Base-by-base conservation (phyloP, 2,888 invertebrate species). In the Tenthredo mesomela region DNA sequence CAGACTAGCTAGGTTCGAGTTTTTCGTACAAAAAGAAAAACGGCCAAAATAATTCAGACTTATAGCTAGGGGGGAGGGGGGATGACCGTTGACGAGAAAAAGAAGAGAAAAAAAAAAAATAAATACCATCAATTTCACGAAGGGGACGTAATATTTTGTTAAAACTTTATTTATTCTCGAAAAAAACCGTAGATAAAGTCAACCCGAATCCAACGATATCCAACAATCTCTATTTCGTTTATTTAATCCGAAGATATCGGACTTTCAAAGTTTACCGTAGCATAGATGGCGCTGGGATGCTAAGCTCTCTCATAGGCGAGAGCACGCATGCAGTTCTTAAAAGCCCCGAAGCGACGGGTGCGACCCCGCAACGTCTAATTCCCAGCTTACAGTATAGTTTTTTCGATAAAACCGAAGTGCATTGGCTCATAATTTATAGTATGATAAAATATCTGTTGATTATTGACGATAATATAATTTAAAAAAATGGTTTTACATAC, bases 201-300 rank as follows among this genome's bases (percentile, higher is more conserved):
- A 73, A 43, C 5, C 40, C 71, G 71, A 73, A 43, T 73, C 71
- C 21, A 73, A 73, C n/a, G 71, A 43, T 73, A 73, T 5, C 43
- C 10, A n/a, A 73, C 25, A 73, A 43, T 2, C 43, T 73, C 6
- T 43, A 73, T 73, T 73, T 40, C 43, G 12, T 21, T 12, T 1
- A 21, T 40, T 21, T 9, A 21, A 40, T n/a, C 18, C 40, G 7
- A 40, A 43, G 71, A 73, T 73, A 73, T 40, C 40, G 6, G 18
- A 43, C 43, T 73, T 43, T 43, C 2, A 21, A 73, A 10, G 43
- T 73, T 73, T 73, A 0, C 10, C 43, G 43, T 12, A 2, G 21
- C 43, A 10, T 10, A 43, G 71, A 43, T 73, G 71, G 71, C 71
- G 71, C 71, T 73, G 43, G 4, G 3, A 12, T 15, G n/a, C 71